These are phyloP conservation scores for Alcis repandata DNA, from an alignment of 2,888 invertebrate species.

Conservation along the genomic window DNA sequence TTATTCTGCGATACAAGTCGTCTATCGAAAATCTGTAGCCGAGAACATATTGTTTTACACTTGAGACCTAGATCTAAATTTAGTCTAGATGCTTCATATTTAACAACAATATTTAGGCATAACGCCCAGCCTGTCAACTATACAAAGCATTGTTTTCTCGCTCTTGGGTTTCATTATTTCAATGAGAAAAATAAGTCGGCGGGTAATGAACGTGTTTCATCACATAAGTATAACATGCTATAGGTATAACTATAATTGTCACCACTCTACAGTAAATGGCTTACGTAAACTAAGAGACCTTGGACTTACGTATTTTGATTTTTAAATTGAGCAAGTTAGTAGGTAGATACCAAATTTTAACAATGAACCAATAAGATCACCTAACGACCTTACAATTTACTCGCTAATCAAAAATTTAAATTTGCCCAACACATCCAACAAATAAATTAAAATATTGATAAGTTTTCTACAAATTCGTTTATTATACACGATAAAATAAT, in stretches of 20 bases:
- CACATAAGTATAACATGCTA: too few relatives aligned
- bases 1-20: too few relatives aligned
- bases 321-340: constrained; percentile 8
- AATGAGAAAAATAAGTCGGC: too few relatives aligned
- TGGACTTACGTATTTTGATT: constrained; percentile 19
- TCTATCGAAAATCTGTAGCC: too few relatives aligned
- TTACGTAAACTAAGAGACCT: neutral
- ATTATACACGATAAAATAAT: constrained; percentile 55
- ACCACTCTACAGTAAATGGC: neutral
- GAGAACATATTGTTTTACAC: too few relatives aligned
- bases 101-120: too few relatives aligned
- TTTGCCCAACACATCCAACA: constrained; percentile 1
- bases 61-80: too few relatives aligned
- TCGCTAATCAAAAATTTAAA: constrained; percentile 7
- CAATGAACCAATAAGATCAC: neutral
- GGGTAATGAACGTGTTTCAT: too few relatives aligned
- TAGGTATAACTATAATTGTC: neutral
- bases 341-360: neutral
- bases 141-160: too few relatives aligned
- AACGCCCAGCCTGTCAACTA: too few relatives aligned
- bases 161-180: too few relatives aligned
- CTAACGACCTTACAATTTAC: neutral
- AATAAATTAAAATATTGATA: constrained; percentile 10
- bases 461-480: constrained; percentile 51
- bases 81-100: too few relatives aligned